phyloP scores from a whole-genome alignment of 1,140 invertebrate species.

The Arion vulgaris region DNA sequence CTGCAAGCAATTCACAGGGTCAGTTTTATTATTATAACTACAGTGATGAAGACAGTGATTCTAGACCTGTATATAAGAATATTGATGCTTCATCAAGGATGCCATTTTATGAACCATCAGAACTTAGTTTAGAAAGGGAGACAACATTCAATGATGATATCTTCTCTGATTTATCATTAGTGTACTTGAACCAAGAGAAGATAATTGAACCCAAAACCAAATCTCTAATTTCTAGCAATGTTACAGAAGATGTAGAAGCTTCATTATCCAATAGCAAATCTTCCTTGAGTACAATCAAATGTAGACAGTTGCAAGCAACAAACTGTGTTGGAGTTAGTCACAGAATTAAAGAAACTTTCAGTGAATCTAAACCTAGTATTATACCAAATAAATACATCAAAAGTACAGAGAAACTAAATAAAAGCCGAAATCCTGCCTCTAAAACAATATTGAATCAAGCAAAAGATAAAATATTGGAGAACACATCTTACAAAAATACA shows the following conservation, averaged over 20 bases:
- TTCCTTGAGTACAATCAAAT: too few relatives aligned
- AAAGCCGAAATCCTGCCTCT: too few relatives aligned
- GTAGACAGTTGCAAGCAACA: not conserved
- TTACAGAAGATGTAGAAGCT: too few relatives aligned
- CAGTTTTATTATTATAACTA: constrained; percentile 68
- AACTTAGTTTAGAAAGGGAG: constrained; percentile 55
- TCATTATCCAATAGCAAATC: too few relatives aligned
- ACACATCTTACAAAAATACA: too few relatives aligned
- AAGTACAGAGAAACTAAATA: too few relatives aligned
- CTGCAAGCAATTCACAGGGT: constrained; percentile 41
- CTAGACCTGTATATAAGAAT: constrained; percentile 56
- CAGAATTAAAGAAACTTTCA: too few relatives aligned
- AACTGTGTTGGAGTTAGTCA: too few relatives aligned
- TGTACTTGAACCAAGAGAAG: constrained; percentile 40
- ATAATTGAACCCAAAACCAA: constrained; percentile 12
- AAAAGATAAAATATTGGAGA: not conserved
- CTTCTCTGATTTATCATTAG: constrained; percentile 53
- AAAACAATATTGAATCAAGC: not conserved
- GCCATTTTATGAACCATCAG: constrained; percentile 64
- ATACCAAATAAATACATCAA: too few relatives aligned
- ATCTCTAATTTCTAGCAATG: not conserved
- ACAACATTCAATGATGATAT: constrained; percentile 60
- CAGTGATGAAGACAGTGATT: constrained; percentile 67
- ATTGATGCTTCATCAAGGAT: constrained; percentile 58
- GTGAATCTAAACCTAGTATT: too few relatives aligned